These are phyloP conservation scores for Syngnathus floridae DNA, from an alignment of 2,113 vertebrate species.

Conservation along the genomic window DNA sequence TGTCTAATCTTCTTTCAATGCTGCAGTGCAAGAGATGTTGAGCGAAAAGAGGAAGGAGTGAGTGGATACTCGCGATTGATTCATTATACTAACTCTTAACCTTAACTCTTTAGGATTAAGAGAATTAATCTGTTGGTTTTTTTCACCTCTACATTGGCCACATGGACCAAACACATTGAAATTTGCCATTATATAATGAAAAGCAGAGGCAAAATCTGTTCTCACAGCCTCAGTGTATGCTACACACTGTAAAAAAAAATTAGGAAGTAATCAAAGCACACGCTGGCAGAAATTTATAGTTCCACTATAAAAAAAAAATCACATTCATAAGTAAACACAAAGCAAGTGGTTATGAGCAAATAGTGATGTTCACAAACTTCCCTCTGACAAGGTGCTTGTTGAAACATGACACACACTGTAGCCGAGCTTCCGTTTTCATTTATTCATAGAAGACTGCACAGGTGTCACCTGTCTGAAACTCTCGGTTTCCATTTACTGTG, in stretches of 20 bases:
- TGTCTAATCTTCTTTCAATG: not conserved
- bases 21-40: not conserved
- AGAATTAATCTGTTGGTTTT: slow-evolving; percentile 37
- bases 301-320: not conserved
- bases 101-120: slow-evolving; percentile 27
- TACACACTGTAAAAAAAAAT: not conserved
- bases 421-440: slow-evolving; percentile 1
- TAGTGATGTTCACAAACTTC: not conserved
- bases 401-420: not conserved
- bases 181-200: slow-evolving; percentile 1
- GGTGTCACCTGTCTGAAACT: not conserved
- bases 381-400: not conserved
- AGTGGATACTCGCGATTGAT: not conserved
- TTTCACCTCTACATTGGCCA: slow-evolving; percentile 32
- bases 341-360: not conserved
- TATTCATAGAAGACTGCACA: slow-evolving; percentile 1
- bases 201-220: not conserved
- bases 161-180: slow-evolving; percentile 24
- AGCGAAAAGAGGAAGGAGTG: slow-evolving; percentile 3
- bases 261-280: not conserved
- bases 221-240: not conserved
- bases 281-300: not conserved
- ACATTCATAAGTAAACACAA: not conserved
- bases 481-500: not conserved
- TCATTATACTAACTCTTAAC: slow-evolving; percentile 4